Conservation (phyloP, 2,113 vertebrate genomes). For the Meles meles region DNA sequence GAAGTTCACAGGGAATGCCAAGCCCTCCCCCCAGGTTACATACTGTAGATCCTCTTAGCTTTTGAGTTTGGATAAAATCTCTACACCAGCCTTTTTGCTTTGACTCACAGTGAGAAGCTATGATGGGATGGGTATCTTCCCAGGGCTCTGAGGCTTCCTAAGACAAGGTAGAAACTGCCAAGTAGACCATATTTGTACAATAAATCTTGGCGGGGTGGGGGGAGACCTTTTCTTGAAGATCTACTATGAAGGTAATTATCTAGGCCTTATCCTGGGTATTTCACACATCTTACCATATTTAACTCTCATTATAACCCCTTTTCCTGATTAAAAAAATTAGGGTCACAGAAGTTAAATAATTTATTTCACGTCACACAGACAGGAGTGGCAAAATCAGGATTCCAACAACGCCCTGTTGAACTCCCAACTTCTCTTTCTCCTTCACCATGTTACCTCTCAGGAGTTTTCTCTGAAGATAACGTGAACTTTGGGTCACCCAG, state of each 20-base stretch:
- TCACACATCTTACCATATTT: background rate
- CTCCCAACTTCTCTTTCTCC: background rate
- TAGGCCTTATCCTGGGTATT: background rate
- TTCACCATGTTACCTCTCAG: background rate
- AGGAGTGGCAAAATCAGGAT: conserved; percentile 6
- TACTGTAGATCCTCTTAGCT: background rate
- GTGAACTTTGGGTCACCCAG: background rate
- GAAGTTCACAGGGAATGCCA: background rate
- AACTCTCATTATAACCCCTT: background rate
- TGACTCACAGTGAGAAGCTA: background rate
- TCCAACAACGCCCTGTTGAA: background rate
- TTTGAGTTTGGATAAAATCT: background rate
- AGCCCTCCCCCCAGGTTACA: background rate
- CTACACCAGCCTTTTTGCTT: background rate
- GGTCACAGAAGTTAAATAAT: background rate
- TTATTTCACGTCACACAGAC: background rate
- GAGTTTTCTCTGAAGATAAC: background rate
- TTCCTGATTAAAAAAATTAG: background rate
- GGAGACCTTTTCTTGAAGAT: background rate
- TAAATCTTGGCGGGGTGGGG: background rate
- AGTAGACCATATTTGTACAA: background rate
- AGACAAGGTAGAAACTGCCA: background rate
- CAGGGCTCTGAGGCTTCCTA: background rate
- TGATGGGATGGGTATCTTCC: background rate
- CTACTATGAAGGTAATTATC: background rate